These are phyloP conservation scores for Ips typographus DNA, from an alignment of 1,140 invertebrate species.

Conservation along the genomic window DNA sequence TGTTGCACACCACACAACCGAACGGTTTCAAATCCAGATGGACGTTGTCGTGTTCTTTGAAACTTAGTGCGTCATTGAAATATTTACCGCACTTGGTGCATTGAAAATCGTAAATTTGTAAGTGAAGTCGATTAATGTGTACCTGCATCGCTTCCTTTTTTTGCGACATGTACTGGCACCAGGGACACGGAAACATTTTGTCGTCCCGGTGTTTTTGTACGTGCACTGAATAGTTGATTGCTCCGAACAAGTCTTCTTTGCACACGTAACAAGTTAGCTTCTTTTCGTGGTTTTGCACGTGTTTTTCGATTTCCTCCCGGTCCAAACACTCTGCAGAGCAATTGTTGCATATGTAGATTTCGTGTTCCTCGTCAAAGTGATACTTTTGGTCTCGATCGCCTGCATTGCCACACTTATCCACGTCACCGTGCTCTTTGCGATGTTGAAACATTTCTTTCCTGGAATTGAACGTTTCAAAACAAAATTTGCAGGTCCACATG, in stretches of 20 bases:
- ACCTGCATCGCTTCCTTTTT: conserved; percentile 40
- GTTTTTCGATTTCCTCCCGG: conserved; percentile 43
- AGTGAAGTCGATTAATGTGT: conserved; percentile 43
- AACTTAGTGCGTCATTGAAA: conserved; percentile 48
- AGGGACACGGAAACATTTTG: conserved; percentile 40
- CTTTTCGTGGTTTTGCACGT: conserved; percentile 48
- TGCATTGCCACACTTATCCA: conserved; percentile 8
- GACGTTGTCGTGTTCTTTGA: conserved; percentile 62
- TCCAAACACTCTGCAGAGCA: conserved; percentile 41
- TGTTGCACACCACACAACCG: conserved; percentile 63
- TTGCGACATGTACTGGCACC: conserved; percentile 39
- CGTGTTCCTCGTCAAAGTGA: conserved; percentile 36
- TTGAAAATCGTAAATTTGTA: conserved; percentile 51
- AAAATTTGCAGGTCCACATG: conserved; percentile 43
- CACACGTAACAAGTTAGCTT: conserved; percentile 40
- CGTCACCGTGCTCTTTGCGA: conserved; percentile 33
- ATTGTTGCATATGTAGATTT: conserved; percentile 42
- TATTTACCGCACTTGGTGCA: conserved; percentile 57
- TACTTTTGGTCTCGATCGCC: conserved; percentile 30
- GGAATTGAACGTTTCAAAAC: conserved; percentile 37
- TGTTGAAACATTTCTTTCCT: conserved; percentile 40
- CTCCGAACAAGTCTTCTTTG: conserved; percentile 35
- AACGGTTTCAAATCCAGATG: conserved; percentile 68
- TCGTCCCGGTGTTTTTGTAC: conserved; percentile 39
- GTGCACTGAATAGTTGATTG: conserved; percentile 42